These are phyloP conservation scores for Dicycla oo DNA, from an alignment of 2,888 invertebrate genomes.

Conservation along the genomic window DNA sequence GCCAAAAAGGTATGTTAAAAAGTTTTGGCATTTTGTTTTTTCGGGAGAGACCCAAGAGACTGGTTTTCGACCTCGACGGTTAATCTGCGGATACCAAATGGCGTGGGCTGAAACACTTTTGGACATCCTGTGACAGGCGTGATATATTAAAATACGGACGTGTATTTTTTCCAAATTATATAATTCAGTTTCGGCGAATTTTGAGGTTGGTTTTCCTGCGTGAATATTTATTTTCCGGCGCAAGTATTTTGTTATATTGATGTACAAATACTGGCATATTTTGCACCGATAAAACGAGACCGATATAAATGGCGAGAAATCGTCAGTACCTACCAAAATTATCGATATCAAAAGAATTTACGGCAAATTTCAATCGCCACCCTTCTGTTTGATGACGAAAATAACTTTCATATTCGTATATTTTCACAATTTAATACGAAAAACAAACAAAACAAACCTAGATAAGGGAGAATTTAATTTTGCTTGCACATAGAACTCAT, in stretches of 20 bases:
- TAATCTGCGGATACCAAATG: constrained; percentile 68
- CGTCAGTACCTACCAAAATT: background rate
- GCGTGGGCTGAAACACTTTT: constrained; percentile 56
- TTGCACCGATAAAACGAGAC: background rate
- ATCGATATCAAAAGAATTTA: background rate
- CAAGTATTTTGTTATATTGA: background rate
- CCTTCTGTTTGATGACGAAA: constrained; percentile 6
- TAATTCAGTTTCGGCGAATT: constrained; percentile 35
- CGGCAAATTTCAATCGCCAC: background rate
- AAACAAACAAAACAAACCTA: constrained; percentile 40
- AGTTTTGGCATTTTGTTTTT: constrained; percentile 57
- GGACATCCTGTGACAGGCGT: constrained; percentile 63
- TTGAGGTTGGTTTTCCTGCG: constrained; percentile 12
- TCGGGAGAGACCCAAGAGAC: constrained; percentile 54
- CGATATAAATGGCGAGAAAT: background rate
- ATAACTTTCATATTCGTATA: constrained; percentile 9
- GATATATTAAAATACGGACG: constrained; percentile 65
- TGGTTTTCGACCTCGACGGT: constrained; percentile 61
- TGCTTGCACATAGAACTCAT: constrained; percentile 30
- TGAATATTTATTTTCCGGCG: constrained; percentile 15
- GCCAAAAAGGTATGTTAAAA: constrained; percentile 60
- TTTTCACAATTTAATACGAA: constrained; percentile 2
- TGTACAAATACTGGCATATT: background rate
- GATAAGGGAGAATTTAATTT: constrained; percentile 54
- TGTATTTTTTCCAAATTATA: constrained; percentile 48